Percentiles rank a stretch among this genome's conserved stretches.
These are phyloP conservation scores for Ennomos erosarius DNA, from an alignment of 2,888 invertebrate genomes.

Conservation along the genomic window DNA sequence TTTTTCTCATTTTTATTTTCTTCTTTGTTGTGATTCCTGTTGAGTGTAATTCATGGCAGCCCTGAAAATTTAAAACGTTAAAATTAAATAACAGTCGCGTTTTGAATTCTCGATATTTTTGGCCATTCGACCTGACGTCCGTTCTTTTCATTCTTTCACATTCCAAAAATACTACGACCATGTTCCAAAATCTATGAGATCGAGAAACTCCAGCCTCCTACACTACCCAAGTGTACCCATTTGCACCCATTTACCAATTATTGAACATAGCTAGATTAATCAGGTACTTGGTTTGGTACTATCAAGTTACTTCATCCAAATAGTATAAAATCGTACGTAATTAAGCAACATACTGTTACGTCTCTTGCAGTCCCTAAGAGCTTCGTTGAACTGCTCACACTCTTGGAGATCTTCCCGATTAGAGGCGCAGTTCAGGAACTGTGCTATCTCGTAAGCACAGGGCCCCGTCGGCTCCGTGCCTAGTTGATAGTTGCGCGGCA, in stretches of 20 bases:
- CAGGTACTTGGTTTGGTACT: too few species aligned
- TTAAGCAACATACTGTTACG: slow-evolving; percentile 85
- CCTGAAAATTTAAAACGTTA: slow-evolving; percentile 42
- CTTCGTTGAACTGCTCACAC: slow-evolving; percentile 98
- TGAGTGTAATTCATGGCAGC: slow-evolving; percentile 39
- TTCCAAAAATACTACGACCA: too few species aligned
- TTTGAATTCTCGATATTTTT: too few species aligned
- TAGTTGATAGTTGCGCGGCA: slow-evolving; percentile 67
- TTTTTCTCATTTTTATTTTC: background rate
- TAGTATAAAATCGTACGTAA: too few species aligned
- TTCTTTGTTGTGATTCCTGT: slow-evolving; percentile 1
- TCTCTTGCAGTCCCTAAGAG: slow-evolving; percentile 95
- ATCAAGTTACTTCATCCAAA: too few species aligned
- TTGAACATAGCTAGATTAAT: too few species aligned
- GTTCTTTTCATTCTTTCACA: too few species aligned
- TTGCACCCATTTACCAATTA: too few species aligned
- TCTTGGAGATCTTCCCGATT: slow-evolving; percentile 92
- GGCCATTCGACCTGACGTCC: too few species aligned
- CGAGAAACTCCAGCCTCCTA: too few species aligned
- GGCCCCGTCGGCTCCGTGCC: slow-evolving; percentile 87
- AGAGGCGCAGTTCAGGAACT: slow-evolving; percentile 97
- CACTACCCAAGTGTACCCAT: too few species aligned
- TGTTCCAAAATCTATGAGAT: too few species aligned
- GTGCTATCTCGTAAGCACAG: slow-evolving; percentile 96
- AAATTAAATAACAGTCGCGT: background rate